These are phyloP conservation scores for Corydoras maculifer DNA, from an alignment of 2,113 vertebrate genomes.

Conservation along the genomic window DNA sequence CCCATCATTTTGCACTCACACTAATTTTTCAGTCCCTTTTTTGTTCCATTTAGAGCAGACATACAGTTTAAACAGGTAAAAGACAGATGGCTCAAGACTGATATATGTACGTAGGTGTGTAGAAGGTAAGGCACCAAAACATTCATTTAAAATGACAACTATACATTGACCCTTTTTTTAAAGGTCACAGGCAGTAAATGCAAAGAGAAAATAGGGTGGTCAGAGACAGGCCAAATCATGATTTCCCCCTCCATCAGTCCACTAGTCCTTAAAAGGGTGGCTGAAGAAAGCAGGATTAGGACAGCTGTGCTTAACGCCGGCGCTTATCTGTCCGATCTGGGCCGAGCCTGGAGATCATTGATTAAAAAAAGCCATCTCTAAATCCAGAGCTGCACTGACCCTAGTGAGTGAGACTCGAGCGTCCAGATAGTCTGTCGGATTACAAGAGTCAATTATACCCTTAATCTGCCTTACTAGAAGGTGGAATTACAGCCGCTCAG, in stretches of 20 bases:
- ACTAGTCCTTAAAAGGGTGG: slow-evolving; percentile 85
- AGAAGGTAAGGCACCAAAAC: no score
- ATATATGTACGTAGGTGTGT: no score
- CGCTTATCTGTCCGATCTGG: slow-evolving; percentile 84
- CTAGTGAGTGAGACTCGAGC: slow-evolving; percentile 63
- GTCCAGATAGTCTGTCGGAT: slow-evolving; percentile 80
- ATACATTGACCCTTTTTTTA: no score
- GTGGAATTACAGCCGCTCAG: slow-evolving; percentile 71
- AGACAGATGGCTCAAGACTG: no score
- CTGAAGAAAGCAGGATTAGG: slow-evolving; percentile 90
- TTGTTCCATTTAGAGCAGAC: no score
- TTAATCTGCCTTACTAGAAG: slow-evolving; percentile 88
- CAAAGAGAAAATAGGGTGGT: not conserved
- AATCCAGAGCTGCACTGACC: slow-evolving; percentile 73
- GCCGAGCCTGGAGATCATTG: slow-evolving; percentile 79
- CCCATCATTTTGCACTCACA: no score
- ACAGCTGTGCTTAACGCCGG: slow-evolving; percentile 88
- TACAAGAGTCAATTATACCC: slow-evolving; percentile 98
- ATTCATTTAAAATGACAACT: no score
- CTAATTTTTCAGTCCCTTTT: no score
- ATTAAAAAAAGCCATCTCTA: slow-evolving; percentile 96
- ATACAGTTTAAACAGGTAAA: no score
- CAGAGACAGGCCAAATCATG: slow-evolving; percentile 65
- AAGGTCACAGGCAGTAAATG: slow-evolving; percentile 43
- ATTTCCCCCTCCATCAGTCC: slow-evolving; percentile 55